Evolutionary conservation across 2,888 invertebrate species (phyloP), one percentile per base, ranked within the genome.

Genomic region (Frankliniella fusca): DNA sequence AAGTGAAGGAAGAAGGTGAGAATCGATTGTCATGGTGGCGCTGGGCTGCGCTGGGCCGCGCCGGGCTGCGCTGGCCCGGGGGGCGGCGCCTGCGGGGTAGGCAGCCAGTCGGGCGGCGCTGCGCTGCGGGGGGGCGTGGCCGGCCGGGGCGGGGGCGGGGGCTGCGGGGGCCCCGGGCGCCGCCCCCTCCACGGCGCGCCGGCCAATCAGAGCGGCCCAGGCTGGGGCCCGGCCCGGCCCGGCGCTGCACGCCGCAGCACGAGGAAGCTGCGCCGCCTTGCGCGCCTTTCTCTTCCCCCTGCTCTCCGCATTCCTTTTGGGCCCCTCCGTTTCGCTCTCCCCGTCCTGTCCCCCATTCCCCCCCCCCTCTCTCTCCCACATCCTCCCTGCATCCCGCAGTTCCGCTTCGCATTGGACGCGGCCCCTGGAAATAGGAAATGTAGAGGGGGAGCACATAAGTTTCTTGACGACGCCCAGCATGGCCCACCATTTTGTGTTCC

Each of bases 71-170:
- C 54, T 54, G 54, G 54, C 10, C 50, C 18, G 18, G 70, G 70
- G 70, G 70, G 70, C 70, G 70, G 70, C 70, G 70, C 70, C 70
- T 76, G 70, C 27, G 70, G 12, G 70, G 70, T 76, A 76, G 70
- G 70, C 70, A 76, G 70, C 70, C 70, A 76, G 70, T 76, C 23
- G 70, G n/a, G 70, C 70, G 23, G 70, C 23, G 70, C 70, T 12
- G 70, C 27, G 70, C 70, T 12, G 70, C 70, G 70, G 70, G 70
- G 20, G 70, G 70, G 70, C 27, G 70, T 61, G 54, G 54, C 54
- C 54, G 54, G 5, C 18, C 54, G 38, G 38, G 3, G 38, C 38
- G 38, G 38, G 38, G 38, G 70, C 23, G 23, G 70, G 23, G 9
- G 70, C 54, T n/a, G 65, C 65, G 70, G 70, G 70, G 70, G 70